A percentile compares a stretch with the other conserved stretches of the same genome.
These are phyloP conservation scores for Pilophorus perplexus DNA, from an alignment of 2,888 invertebrate genomes.

Conservation along the genomic window DNA sequence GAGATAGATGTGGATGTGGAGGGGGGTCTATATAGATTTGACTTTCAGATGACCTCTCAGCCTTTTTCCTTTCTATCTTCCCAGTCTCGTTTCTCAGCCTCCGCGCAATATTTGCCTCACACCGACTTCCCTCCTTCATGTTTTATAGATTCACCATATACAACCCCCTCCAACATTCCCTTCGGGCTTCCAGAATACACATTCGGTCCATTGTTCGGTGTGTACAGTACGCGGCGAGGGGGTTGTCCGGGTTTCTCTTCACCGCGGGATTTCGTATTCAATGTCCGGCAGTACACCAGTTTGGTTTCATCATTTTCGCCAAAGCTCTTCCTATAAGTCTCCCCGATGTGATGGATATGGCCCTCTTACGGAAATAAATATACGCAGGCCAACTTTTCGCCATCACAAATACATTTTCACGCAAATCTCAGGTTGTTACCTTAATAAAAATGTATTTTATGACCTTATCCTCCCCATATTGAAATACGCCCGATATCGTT, in stretches of 20 bases:
- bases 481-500: no score
- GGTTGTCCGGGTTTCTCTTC: neutral
- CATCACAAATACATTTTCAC: no score
- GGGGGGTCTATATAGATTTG: slow-evolving; percentile 20
- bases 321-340: neutral
- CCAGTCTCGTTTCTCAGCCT: slow-evolving; percentile 1
- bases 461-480: no score
- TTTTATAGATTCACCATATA: slow-evolving; percentile 39
- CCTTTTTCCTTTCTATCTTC: neutral
- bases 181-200: slow-evolving; percentile 10
- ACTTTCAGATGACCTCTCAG: slow-evolving; percentile 20
- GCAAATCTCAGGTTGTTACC: no score
- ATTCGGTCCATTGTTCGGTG: slow-evolving; percentile 10
- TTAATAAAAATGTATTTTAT: no score
- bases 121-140: slow-evolving; percentile 27
- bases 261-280: neutral
- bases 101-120: slow-evolving; percentile 32
- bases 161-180: slow-evolving; percentile 23
- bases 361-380: no score
- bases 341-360: no score
- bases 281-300: slow-evolving; percentile 6
- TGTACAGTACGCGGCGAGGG: neutral
- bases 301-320: slow-evolving; percentile 6
- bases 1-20: slow-evolving; percentile 2
- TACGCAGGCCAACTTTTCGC: no score